Base-by-base conservation (phyloP, 1,140 invertebrate genomes). In the Tribolium castaneum region DNA sequence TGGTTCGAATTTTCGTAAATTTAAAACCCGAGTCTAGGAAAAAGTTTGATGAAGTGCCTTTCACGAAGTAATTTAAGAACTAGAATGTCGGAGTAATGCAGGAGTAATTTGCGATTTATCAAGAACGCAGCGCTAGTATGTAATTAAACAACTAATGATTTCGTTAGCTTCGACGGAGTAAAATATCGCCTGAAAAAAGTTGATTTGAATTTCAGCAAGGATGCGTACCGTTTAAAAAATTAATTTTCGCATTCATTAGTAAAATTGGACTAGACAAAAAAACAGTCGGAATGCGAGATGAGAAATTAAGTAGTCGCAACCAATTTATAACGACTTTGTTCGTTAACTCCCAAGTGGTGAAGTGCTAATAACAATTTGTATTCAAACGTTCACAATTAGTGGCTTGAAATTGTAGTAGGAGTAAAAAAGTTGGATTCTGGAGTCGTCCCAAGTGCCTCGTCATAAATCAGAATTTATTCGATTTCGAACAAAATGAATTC, bases 381-480 rank as follows among this genome's bases (percentile, higher is more conserved):
- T 52, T 52, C 39, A 45, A 45, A 45, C 39, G 39, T 45, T 45
- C 39, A 45, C 39, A 45, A 45, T 45, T 45, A 45, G 39, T 9
- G 39, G 39, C 39, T 45, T 45, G 39, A 45, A 45, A 45, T 45
- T 45, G 39, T 45, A 45, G n/a, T 45, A 45, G 5, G n/a, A 45
- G 39, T 45, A 45, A 52, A 13, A 52, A 52, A 52, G 12, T 52
- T 52, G 12, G 10, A 16, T 52, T 52, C 12, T 16, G 16, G 54
- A 59, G 19, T 19, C 54, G 54, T 22, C 54, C 54, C 19, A 59
- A 59, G 16, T 59, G 54, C 19, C 19, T 25, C n/a, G 54, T 59
- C 54, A 59, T 59, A 59, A 59, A 59, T 59, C 54, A 59, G 16
- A 59, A 25, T 59, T 59, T 22, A 25, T 19, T 59, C 54, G 16